Evolutionary conservation across 2,888 invertebrate species (phyloP).

Genomic region (Alloscopus bannaensis): DNA sequence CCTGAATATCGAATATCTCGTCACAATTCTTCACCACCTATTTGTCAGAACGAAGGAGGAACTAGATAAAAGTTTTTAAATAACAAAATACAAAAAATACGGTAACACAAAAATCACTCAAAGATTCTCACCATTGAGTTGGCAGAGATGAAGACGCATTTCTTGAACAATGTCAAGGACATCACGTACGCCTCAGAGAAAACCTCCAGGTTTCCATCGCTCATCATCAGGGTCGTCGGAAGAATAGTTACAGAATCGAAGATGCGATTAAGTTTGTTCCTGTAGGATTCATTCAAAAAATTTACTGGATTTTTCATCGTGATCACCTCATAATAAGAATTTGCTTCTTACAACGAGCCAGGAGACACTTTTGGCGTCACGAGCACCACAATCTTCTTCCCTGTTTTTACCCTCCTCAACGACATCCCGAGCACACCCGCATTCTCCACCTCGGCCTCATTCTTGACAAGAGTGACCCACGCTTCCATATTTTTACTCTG

Average conservation of each 20-base stretch:
- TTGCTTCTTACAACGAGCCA: slow-evolving; percentile 3
- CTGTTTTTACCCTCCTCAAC: slow-evolving; percentile 4
- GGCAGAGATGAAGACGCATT: slow-evolving; percentile 25
- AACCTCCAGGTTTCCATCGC: slow-evolving; percentile 4
- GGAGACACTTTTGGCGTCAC: slow-evolving; percentile 2
- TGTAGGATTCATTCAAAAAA: background rate
- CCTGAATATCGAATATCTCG: background rate
- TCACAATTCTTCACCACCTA: slow-evolving; percentile 16
- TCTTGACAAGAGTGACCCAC: slow-evolving; percentile 15
- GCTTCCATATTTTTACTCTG: slow-evolving; percentile 2
- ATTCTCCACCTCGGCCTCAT: background rate
- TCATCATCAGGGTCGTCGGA: background rate
- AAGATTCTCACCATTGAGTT: slow-evolving; percentile 6
- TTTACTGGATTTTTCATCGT: background rate
- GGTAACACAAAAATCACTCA: background rate
- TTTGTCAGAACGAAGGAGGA: background rate
- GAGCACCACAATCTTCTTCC: slow-evolving; percentile 22
- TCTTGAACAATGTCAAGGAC: slow-evolving; percentile 7
- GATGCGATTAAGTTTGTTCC: background rate
- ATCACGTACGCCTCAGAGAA: slow-evolving; percentile 9
- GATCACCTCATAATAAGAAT: background rate
- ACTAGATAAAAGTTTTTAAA: background rate
- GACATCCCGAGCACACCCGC: slow-evolving; percentile 21
- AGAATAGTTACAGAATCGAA: slow-evolving; percentile 17
- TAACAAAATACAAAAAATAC: background rate